Conservation (phyloP, 2,113 vertebrate genomes). For the Mesembrinibis cayennensis region DNA sequence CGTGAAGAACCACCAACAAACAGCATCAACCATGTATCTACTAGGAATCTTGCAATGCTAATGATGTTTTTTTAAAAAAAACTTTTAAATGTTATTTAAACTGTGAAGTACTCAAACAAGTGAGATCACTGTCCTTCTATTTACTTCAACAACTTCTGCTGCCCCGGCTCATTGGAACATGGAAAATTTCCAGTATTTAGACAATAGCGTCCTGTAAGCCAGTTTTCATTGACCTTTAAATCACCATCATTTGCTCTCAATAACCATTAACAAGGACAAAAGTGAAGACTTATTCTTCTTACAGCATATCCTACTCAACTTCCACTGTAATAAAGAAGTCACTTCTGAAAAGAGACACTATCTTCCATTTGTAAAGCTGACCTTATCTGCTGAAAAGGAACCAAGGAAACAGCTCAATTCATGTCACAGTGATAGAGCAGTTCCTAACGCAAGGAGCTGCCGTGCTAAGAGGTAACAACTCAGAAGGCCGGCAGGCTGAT, state of each 20-base stretch:
- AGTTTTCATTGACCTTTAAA: constrained; percentile 8
- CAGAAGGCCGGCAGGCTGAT: neutral
- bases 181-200: neutral
- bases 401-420: neutral
- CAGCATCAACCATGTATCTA: neutral
- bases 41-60: neutral
- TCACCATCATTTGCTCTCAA: neutral
- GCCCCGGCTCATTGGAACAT: neutral
- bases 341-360: neutral
- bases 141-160: neutral
- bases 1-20: neutral
- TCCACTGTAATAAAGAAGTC: neutral
- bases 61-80: neutral
- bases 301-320: neutral
- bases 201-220: neutral
- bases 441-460: neutral
- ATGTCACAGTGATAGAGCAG: neutral
- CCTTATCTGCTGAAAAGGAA: neutral
- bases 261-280: neutral
- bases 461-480: neutral
- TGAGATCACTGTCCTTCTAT: neutral
- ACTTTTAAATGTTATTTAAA: neutral
- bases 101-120: neutral
- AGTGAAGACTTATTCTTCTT: neutral
- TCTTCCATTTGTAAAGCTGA: neutral